Evolutionary conservation across 2,888 invertebrate genomes (phyloP), one percentile per base, ranked within the genome.

Genomic region (Drosophila falleni): DNA sequence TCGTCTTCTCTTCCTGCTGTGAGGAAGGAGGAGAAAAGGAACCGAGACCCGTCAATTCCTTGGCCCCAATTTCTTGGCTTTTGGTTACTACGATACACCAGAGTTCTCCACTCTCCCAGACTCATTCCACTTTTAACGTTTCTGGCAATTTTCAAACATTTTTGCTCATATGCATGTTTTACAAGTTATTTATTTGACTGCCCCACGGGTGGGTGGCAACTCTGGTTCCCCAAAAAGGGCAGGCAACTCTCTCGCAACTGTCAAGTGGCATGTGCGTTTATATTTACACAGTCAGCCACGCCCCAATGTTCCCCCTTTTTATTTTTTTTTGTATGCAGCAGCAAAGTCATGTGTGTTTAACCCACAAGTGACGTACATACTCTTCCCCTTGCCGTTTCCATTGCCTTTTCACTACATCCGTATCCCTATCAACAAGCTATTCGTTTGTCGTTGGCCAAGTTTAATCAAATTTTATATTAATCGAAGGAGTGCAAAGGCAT

Each of bases 151-250:
- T 89, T 88, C 84, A 86, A 89, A 88, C 84, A 89, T 83, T 86
- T 87, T 83, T 86, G 89, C 86, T 89, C 89, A 89, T 86, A 86
- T 86, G 90, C 84, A 86, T 89, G 90, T 89, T 89, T 89, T 89
- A 86, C 86, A 86, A 86, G 86, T 86, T 86, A 89, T 86, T 86
- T 89, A 86, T 89, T 86, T 89, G 89, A 78, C 81, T 82, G 87
- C 73, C 83, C 71, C 60, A 59, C 47, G 58, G 62, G 37, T 37
- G 60, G 47, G 50, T 47, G 53, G 61, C 35, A 35, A 42, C 59
- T 39, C 8, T 41, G 54, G 47, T 19, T 19, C 23, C 23, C 23
- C 77, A 31, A 44, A 37, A 35, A 50, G 35, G 35, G 35, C 29
- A 13, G 53, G 42, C 49, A 50, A 44, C 42, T 35, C 42, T 35